A percentile compares a stretch with the other conserved stretches of the same genome.
These are phyloP conservation scores for Galleria mellonella DNA, from an alignment of 1,140 invertebrate species.

Conservation along the genomic window DNA sequence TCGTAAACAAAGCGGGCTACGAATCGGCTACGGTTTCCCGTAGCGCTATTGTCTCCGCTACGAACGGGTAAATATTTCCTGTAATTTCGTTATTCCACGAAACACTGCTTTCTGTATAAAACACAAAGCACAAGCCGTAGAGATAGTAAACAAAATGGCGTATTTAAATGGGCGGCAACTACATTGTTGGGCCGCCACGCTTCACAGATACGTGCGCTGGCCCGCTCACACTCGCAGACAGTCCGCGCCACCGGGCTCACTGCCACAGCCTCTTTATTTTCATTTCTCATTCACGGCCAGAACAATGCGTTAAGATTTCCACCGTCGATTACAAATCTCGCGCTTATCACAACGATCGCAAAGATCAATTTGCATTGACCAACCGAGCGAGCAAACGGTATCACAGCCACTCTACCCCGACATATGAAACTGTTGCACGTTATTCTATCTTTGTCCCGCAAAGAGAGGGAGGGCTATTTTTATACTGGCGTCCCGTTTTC, in stretches of 20 bases:
- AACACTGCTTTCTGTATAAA: constrained; percentile 52
- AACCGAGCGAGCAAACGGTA: constrained; percentile 15
- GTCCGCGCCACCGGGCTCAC: background rate
- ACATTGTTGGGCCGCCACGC: constrained; percentile 50
- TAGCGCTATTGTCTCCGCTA: constrained; percentile 26
- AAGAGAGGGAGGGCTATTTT: constrained; percentile 38
- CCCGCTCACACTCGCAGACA: constrained; percentile 35
- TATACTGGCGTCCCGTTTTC: constrained; percentile 46
- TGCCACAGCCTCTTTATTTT: constrained; percentile 45
- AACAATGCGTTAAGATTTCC: constrained; percentile 30
- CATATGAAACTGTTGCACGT: constrained; percentile 63
- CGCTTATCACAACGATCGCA: constrained; percentile 13
- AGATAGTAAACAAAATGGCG: constrained; percentile 72
- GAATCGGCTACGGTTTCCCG: constrained; percentile 10
- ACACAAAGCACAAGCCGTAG: constrained; percentile 32
- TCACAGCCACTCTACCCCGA: constrained; percentile 24
- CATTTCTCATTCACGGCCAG: constrained; percentile 35
- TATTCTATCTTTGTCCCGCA: constrained; percentile 42
- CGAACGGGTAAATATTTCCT: constrained; percentile 58
- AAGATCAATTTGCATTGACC: constrained; percentile 18
- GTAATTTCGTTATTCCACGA: constrained; percentile 60
- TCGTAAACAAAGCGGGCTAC: constrained; percentile 7
- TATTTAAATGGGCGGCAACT: constrained; percentile 72
- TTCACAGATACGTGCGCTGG: constrained; percentile 41
- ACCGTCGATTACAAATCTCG: constrained; percentile 13